These are phyloP conservation scores for Mastacembelus armatus DNA, from an alignment of 2,797 vertebrate species.

Conservation along the genomic window DNA sequence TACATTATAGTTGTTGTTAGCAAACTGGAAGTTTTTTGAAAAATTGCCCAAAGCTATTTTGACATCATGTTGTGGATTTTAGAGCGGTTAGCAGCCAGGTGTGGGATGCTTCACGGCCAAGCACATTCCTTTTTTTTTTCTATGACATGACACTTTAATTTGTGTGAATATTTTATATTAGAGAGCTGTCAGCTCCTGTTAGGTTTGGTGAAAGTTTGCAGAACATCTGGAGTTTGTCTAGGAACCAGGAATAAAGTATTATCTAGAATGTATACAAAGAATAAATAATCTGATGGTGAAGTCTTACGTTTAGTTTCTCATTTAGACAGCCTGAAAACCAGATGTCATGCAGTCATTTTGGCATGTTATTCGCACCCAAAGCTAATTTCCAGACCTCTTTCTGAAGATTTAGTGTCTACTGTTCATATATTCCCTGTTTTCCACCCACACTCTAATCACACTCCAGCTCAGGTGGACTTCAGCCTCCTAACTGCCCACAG, in stretches of 20 bases:
- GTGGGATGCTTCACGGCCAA: slow-evolving; percentile 19
- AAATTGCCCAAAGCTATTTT: slow-evolving; percentile 1
- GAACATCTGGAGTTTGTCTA: too few species aligned
- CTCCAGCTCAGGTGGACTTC: slow-evolving; percentile 21
- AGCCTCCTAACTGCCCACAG: slow-evolving; percentile 22
- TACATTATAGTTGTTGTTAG: background rate
- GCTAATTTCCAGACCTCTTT: background rate
- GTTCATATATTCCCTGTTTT: slow-evolving; percentile 12
- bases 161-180: background rate
- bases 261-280: too few species aligned
- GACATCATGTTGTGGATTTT: background rate
- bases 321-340: background rate
- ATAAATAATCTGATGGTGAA: too few species aligned
- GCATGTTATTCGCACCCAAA: background rate
- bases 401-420: background rate
- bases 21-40: background rate
- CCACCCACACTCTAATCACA: slow-evolving; percentile 2
- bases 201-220: too few species aligned
- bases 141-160: background rate
- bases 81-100: background rate
- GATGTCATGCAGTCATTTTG: background rate
- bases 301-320: too few species aligned
- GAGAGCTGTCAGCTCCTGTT: background rate
- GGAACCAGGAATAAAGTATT: too few species aligned
- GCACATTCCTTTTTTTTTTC: slow-evolving; percentile 3